Conservation (phyloP, 2,113 vertebrate species). For the Terrapene triunguis region DNA sequence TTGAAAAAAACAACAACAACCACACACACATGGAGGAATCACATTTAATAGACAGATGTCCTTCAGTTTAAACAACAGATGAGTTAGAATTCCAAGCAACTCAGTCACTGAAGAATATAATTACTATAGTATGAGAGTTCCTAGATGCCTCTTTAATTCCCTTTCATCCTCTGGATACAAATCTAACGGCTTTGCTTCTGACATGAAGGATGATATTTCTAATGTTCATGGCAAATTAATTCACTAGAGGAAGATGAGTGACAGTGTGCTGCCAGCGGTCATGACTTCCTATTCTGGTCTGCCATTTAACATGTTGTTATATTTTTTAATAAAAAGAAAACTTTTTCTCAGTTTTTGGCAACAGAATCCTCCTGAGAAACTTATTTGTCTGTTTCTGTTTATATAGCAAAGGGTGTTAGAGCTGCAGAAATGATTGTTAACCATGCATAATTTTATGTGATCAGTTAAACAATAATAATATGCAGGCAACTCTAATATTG, state of each 20-base stretch:
- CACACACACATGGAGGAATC: not conserved
- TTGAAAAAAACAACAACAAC: constrained; percentile 26
- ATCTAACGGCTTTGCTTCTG: constrained; percentile 59
- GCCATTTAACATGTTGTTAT: constrained; percentile 66
- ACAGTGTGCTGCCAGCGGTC: constrained; percentile 37
- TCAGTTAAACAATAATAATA: not conserved
- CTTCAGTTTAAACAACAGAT: constrained; percentile 46
- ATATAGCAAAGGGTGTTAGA: constrained; percentile 12
- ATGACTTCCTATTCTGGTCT: constrained; percentile 52
- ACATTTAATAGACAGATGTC: constrained; percentile 54
- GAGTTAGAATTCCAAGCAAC: constrained; percentile 34
- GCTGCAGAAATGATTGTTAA: not conserved
- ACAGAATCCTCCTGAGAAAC: constrained; percentile 27
- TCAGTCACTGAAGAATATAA: constrained; percentile 35
- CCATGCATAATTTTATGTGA: not conserved
- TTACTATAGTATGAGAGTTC: constrained; percentile 20
- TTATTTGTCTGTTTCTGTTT: constrained; percentile 41
- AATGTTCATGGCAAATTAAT: constrained; percentile 72
- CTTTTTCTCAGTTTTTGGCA: constrained; percentile 43
- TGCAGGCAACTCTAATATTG: not conserved
- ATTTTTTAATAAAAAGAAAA: constrained; percentile 62
- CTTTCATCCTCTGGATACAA: constrained; percentile 40
- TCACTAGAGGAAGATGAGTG: constrained; percentile 65
- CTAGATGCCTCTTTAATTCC: constrained; percentile 42
- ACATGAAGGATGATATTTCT: constrained; percentile 64